These are phyloP conservation scores for Trisateles emortualis DNA, from an alignment of 2,888 invertebrate species.

Conservation along the genomic window DNA sequence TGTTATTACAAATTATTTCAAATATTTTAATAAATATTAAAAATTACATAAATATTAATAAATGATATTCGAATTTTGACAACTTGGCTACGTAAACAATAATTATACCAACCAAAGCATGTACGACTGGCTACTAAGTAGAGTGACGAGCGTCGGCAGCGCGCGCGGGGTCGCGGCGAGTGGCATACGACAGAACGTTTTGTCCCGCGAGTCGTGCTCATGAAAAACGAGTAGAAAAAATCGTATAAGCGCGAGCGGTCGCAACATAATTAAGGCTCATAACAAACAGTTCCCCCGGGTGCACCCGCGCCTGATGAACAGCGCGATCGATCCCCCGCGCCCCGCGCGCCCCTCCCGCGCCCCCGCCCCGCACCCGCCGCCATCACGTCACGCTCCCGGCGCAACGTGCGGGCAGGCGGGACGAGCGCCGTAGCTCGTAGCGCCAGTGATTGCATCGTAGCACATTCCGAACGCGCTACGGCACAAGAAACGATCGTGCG, in stretches of 20 bases:
- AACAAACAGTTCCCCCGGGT: constrained; percentile 34
- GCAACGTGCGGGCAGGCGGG: constrained; percentile 27
- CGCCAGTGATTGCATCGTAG: constrained; percentile 10
- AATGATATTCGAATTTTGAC: no score
- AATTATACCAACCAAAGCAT: no score
- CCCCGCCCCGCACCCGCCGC: not conserved
- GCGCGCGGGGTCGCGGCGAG: no score
- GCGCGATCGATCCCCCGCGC: constrained; percentile 37
- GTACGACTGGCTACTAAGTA: no score
- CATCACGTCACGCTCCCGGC: constrained; percentile 33
- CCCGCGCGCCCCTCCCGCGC: not conserved
- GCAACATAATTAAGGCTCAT: constrained; percentile 39
- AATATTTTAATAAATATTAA: no score
- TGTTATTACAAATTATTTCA: no score
- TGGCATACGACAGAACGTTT: constrained; percentile 3
- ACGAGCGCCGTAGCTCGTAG: constrained; percentile 15
- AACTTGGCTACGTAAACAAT: no score
- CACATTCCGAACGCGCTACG: constrained; percentile 4
- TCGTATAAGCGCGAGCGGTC: constrained; percentile 27
- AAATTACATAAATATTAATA: no score
- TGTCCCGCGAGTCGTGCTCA: not conserved
- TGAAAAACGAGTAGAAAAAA: constrained; percentile 11
- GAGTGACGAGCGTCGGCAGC: no score
- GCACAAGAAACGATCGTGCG: not conserved
- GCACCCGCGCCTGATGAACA: constrained; percentile 33